A percentile compares a stretch with the other conserved stretches of the same genome.
phyloP scores from a whole-genome alignment of 30 jellyfish, hydroid and myxozoan species.

The Aurelia aurita region DNA sequence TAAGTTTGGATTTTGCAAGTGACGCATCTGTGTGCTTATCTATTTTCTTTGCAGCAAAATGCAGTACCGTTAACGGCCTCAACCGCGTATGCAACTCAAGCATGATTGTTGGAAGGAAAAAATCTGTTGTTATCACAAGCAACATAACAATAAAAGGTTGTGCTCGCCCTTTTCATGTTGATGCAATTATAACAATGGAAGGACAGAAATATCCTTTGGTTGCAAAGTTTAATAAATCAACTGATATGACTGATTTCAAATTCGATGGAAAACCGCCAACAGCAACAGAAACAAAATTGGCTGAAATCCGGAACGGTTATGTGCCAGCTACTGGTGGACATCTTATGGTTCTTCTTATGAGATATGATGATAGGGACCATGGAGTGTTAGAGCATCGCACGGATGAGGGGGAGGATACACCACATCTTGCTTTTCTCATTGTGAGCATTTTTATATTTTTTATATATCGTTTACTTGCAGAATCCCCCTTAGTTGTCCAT shows the following conservation, averaged over 20 bases:
- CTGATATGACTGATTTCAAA: slow-evolving; percentile 1
- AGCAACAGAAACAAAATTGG: background rate
- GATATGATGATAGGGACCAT: background rate
- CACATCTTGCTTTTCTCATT: background rate
- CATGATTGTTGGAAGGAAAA: background rate
- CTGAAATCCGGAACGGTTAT: slow-evolving; percentile 6
- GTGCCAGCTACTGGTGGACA: slow-evolving; percentile 26
- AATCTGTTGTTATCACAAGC: background rate
- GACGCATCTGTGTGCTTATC: too few species aligned
- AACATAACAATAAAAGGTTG: slow-evolving; percentile 8
- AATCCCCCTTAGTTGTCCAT: too few species aligned
- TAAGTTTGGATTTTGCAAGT: too few species aligned
- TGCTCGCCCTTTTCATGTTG: background rate
- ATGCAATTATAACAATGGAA: slow-evolving; percentile 2
- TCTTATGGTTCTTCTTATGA: background rate
- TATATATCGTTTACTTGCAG: background rate
- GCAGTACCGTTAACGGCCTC: slow-evolving; percentile 6
- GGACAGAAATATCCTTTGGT: slow-evolving; percentile 13
- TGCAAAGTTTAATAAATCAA: background rate
- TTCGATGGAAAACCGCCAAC: slow-evolving; percentile 1
- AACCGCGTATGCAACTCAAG: background rate
- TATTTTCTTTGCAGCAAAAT: slow-evolving; percentile 10
- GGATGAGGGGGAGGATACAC: background rate
- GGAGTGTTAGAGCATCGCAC: background rate
- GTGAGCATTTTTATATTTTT: background rate